Conservation (phyloP, 2,113 vertebrate species). For the Ptychochromis oligacanthus region DNA sequence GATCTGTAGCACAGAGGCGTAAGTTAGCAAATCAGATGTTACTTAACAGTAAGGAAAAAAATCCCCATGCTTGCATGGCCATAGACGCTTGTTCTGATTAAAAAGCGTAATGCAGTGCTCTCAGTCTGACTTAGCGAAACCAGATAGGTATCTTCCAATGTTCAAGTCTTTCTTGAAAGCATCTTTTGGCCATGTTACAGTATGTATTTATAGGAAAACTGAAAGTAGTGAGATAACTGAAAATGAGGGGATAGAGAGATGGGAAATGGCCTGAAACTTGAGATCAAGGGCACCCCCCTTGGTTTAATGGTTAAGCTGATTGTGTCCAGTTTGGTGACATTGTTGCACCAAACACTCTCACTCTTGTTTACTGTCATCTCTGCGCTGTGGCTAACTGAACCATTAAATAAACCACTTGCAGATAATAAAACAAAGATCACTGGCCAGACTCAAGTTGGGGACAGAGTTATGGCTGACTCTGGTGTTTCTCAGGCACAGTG, state of each 20-base stretch:
- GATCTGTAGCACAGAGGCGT: not conserved
- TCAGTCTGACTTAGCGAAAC: slow-evolving; percentile 6
- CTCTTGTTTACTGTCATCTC: not conserved
- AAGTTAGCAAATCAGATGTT: not conserved
- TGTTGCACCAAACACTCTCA: not conserved
- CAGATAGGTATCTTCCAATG: slow-evolving; percentile 1
- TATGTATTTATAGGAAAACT: not conserved
- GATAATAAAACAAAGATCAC: not conserved
- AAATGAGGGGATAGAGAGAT: not conserved
- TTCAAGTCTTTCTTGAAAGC: not conserved
- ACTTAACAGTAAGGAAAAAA: not conserved
- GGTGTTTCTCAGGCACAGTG: no score
- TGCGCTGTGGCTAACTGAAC: not conserved
- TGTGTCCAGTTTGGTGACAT: not conserved
- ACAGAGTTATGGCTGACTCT: no score
- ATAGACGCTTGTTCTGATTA: not conserved
- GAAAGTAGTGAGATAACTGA: not conserved
- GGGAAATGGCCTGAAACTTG: slow-evolving; percentile 3
- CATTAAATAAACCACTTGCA: not conserved
- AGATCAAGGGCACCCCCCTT: not conserved
- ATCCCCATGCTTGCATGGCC: not conserved
- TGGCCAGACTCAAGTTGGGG: not conserved
- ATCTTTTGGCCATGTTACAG: not conserved
- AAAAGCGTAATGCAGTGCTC: not conserved
- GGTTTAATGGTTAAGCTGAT: not conserved